These are phyloP conservation scores for Coptotermes formosanus DNA, from an alignment of 1,140 invertebrate genomes.

Conservation along the genomic window DNA sequence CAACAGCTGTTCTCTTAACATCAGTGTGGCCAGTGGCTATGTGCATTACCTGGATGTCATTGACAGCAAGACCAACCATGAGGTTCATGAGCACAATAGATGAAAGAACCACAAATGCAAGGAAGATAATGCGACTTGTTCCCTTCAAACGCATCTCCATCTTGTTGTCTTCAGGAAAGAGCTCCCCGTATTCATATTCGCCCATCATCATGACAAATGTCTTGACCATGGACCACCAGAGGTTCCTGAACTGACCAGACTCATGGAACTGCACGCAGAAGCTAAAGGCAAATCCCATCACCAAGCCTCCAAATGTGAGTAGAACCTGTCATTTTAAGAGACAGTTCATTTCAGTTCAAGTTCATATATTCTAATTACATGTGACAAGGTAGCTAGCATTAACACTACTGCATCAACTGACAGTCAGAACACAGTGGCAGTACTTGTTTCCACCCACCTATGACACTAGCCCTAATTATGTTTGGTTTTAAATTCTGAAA, in stretches of 20 bases:
- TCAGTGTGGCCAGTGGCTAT: background rate
- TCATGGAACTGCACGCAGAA: slow-evolving; percentile 54
- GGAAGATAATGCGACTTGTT: slow-evolving; percentile 41
- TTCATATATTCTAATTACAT: too few relatives aligned
- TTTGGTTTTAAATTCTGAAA: too few relatives aligned
- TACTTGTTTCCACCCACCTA: too few relatives aligned
- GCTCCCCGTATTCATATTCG: slow-evolving; percentile 54
- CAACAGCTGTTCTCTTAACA: too few relatives aligned
- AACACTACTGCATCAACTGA: too few relatives aligned
- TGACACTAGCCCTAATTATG: too few relatives aligned
- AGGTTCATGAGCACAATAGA: slow-evolving; percentile 51
- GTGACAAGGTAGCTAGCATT: too few relatives aligned
- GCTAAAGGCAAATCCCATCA: slow-evolving; percentile 57
- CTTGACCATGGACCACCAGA: slow-evolving; percentile 51
- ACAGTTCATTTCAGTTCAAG: too few relatives aligned
- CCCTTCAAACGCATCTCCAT: slow-evolving; percentile 14
- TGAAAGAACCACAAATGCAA: slow-evolving; percentile 45
- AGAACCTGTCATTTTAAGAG: slow-evolving; percentile 44
- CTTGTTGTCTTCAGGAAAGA: slow-evolving; percentile 38
- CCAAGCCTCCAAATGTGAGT: slow-evolving; percentile 52
- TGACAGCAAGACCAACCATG: slow-evolving; percentile 51
- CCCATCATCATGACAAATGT: slow-evolving; percentile 61
- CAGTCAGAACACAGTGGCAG: too few relatives aligned
- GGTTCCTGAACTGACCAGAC: slow-evolving; percentile 47
- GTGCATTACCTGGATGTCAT: slow-evolving; percentile 43